Conservation (phyloP, 1,140 invertebrate genomes). For the Neodiprion virginianus region DNA sequence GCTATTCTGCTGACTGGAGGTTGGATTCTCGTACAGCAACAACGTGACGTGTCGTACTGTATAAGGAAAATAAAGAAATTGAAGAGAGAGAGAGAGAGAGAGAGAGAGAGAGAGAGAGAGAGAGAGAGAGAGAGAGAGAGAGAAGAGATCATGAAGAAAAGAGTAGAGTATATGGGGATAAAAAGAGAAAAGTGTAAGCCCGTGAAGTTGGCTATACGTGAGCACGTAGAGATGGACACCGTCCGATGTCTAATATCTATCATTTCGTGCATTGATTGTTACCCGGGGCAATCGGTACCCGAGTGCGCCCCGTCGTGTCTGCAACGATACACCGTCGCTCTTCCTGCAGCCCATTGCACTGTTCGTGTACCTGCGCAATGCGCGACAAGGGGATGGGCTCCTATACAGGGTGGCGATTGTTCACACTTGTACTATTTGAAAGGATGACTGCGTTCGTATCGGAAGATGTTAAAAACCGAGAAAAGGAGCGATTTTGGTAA, state of each 20-base stretch:
- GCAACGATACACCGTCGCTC: not conserved
- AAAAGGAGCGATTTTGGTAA: no score
- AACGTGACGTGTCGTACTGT: not conserved
- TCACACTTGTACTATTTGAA: no score
- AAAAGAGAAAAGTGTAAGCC: no score
- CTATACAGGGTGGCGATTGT: no score
- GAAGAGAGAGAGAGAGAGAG: conserved; percentile 12
- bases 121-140: conserved; percentile 13
- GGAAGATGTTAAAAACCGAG: no score
- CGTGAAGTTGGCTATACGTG: no score
- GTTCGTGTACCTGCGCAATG: no score
- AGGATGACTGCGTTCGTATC: no score
- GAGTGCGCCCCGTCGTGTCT: not conserved
- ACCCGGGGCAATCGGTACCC: not conserved
- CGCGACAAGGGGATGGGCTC: no score
- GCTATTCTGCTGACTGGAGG: not conserved
- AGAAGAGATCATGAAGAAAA: not conserved
- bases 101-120: conserved; percentile 15
- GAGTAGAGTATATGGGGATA: no score
- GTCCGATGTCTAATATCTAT: conserved; percentile 5
- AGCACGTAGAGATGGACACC: not conserved
- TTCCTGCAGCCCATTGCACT: no score
- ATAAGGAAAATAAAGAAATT: not conserved
- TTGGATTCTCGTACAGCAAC: not conserved
- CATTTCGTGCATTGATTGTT: conserved; percentile 7